Base-by-base conservation (phyloP, 2,888 invertebrate genomes). In the Meghimatium bilineatum region DNA sequence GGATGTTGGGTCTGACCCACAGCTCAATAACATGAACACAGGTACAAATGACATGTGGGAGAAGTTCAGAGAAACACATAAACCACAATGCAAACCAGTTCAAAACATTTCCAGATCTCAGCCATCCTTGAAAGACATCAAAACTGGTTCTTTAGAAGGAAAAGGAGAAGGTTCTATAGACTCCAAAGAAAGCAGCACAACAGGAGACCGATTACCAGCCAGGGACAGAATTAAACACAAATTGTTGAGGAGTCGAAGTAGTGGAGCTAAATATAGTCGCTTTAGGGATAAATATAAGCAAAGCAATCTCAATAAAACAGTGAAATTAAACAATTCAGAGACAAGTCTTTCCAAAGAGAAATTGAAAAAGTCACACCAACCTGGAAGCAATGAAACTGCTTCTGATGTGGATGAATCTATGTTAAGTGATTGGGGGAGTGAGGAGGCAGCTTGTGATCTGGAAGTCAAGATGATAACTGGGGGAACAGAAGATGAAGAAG, bases 381-480 rank as follows among this genome's bases (percentile, higher is more conserved):
- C 83, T 36, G 86, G 86, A 1, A 87, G 87, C 67, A 87, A 85
- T 20, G 90, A 90, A 34, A 87, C 89, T 2, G 88, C 84, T 14
- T 89, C 90, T 14, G 89, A 88, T 38, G 63, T 85, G 82, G 92
- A 91, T 67, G 88, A 89, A 74, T 88, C 90, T 32, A 87, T 90
- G 12, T 86, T 89, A 44, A 89, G 89, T 80, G 91, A 91, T 85
- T 92, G 91, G 91, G 89, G 90, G 26, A 91, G 90, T 74, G 91
- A 91, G 71, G 92, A 92, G 77, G 89, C 89, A 52, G 89, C 90
- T 8, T 92, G 92, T 88, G 92, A 92, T 84, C 89, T 89, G 76
- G 92, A 92, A 78, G 91, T 92, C 63, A 89, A 90, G 67, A 89
- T 89, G 80, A 92, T 92, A 32, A 92, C 91, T 1, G 92, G 92